Evolutionary conservation across 2,888 invertebrate species (phyloP).

Genomic region (Hypselothyrea guttata): DNA sequence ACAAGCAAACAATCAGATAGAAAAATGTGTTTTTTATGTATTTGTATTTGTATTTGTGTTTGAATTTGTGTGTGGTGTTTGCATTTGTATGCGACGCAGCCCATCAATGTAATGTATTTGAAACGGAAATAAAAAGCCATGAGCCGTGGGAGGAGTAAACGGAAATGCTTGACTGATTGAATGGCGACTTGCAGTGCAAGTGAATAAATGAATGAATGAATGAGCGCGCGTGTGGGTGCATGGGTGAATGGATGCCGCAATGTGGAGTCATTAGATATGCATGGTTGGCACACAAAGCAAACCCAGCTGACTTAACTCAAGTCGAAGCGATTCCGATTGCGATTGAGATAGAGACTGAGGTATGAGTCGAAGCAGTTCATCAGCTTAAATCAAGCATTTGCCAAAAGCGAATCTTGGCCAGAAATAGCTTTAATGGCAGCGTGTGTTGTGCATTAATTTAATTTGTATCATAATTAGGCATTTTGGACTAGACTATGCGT

Average conservation of each 20-base stretch:
- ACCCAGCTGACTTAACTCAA: conserved; percentile 4
- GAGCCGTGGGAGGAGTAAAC: conserved; percentile 35
- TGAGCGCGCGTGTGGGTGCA: conserved; percentile 19
- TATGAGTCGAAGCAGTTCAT: not conserved
- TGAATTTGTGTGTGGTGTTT: too few species aligned
- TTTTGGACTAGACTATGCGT: conserved; percentile 9
- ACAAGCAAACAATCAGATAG: conserved; percentile 24
- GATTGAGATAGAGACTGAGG: not conserved
- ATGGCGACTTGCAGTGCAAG: conserved; percentile 41
- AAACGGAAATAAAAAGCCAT: conserved; percentile 68
- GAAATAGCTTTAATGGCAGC: conserved; percentile 13
- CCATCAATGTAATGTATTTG: conserved; percentile 63
- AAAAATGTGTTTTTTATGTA: conserved; percentile 27
- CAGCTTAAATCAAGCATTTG: not conserved
- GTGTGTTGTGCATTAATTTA: conserved; percentile 59
- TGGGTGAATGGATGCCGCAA: conserved; percentile 42
- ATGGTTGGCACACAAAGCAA: conserved; percentile 42
- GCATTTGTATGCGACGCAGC: conserved; percentile 32
- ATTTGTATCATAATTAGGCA: conserved; percentile 68
- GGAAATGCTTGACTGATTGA: conserved; percentile 68
- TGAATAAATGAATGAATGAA: conserved; percentile 28
- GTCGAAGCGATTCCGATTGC: conserved; percentile 9
- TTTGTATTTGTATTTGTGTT: conserved; percentile 21
- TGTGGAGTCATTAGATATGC: conserved; percentile 72
- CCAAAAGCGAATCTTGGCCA: not conserved